Percentiles rank a stretch among this genome's conserved stretches.
Conservation (phyloP, 2,888 invertebrate genomes). For the Acholoe squamosa region DNA sequence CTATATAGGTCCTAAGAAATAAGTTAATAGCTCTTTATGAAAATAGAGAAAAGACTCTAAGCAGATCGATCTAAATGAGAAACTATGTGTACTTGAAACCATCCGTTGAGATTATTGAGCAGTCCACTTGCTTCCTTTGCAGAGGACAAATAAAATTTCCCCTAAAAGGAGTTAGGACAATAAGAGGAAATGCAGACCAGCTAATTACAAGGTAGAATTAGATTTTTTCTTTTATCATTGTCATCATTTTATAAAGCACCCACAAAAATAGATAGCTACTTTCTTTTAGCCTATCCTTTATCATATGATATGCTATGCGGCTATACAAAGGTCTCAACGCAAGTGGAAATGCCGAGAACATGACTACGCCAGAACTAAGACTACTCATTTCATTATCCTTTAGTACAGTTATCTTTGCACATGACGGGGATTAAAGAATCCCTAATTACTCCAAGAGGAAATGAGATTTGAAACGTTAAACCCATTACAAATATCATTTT, state of each 20-base stretch:
- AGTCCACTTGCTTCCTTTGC: neutral
- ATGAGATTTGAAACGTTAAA: neutral
- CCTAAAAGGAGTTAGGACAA: neutral
- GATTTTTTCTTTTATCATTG: neutral
- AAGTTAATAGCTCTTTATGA: constrained; percentile 21
- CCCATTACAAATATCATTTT: constrained; percentile 6
- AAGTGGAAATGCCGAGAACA: constrained; percentile 1
- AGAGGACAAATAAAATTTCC: neutral
- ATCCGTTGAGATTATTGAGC: neutral
- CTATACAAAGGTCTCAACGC: neutral
- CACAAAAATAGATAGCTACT: constrained; percentile 32
- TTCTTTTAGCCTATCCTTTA: neutral
- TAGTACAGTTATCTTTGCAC: constrained; percentile 14
- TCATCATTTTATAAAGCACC: constrained; percentile 6
- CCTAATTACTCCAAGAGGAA: neutral
- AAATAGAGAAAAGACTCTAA: constrained; percentile 23
- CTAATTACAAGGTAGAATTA: neutral
- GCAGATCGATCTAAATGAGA: neutral
- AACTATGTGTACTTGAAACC: neutral
- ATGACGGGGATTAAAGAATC: constrained; percentile 27
- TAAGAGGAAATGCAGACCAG: neutral
- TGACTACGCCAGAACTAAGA: constrained; percentile 1
- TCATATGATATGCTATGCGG: neutral
- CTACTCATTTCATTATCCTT: neutral
- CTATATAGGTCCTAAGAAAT: neutral